A percentile compares a stretch with the other conserved stretches of the same genome.
phyloP scores from a whole-genome alignment of 2,113 vertebrate species.

The Ammodytes marinus region DNA sequence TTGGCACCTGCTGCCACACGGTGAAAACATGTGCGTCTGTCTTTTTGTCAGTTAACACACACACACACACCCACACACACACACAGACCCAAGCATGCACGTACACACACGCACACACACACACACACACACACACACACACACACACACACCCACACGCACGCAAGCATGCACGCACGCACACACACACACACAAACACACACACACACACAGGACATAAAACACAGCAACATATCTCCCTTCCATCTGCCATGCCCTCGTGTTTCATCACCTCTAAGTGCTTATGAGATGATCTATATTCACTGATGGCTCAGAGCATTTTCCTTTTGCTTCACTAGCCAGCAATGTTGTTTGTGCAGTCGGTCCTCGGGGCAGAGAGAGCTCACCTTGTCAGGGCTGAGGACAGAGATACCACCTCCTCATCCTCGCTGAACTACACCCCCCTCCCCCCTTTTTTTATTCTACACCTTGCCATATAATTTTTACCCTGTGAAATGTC shows the following conservation, averaged over 20 bases:
- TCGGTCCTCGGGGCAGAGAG: slow-evolving; percentile 66
- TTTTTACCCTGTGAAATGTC: slow-evolving; percentile 6
- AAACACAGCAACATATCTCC: slow-evolving; percentile 55
- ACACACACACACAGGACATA: slow-evolving; percentile 34
- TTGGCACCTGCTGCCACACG: slow-evolving; percentile 56
- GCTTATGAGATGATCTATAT: slow-evolving; percentile 81
- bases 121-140: slow-evolving; percentile 41
- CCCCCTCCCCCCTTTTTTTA: background rate
- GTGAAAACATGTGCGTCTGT: slow-evolving; percentile 50
- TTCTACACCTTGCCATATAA: slow-evolving; percentile 15
- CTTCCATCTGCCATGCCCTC: slow-evolving; percentile 73
- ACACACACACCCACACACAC: slow-evolving; percentile 43
- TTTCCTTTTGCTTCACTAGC: slow-evolving; percentile 75
- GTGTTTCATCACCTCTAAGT: slow-evolving; percentile 85
- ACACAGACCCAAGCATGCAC: background rate
- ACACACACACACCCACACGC: background rate
- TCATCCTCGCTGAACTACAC: slow-evolving; percentile 14
- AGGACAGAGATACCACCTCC: slow-evolving; percentile 61
- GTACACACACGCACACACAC: background rate
- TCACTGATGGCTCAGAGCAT: slow-evolving; percentile 74
- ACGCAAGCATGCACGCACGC: no score
- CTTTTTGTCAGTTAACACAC: slow-evolving; percentile 64
- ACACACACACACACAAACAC: background rate
- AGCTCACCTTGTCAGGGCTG: slow-evolving; percentile 72
- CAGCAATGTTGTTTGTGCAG: slow-evolving; percentile 75